These are phyloP conservation scores for Fabriciana adippe DNA, from an alignment of 2,888 invertebrate genomes.

Conservation along the genomic window DNA sequence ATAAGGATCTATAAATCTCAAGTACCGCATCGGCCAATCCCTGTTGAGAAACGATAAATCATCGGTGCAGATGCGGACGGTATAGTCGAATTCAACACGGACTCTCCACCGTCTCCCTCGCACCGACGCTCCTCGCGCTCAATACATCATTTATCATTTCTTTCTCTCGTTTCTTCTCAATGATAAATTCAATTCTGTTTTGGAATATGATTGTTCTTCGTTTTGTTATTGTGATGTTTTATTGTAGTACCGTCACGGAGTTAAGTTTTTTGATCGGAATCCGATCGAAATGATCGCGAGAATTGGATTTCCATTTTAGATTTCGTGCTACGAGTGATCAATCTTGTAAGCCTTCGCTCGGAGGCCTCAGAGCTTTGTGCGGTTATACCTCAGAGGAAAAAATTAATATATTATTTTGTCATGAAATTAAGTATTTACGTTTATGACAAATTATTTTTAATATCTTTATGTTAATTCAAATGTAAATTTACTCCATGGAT, in stretches of 20 bases:
- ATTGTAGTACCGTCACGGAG: slow-evolving; percentile 79
- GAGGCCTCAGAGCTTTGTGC: slow-evolving; percentile 25
- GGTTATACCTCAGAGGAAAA: slow-evolving; percentile 22
- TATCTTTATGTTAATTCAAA: background rate
- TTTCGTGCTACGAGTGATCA: slow-evolving; percentile 69
- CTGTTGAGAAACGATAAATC: slow-evolving; percentile 82
- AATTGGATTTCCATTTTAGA: slow-evolving; percentile 80
- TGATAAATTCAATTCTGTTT: slow-evolving; percentile 82
- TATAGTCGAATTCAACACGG: slow-evolving; percentile 65
- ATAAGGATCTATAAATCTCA: slow-evolving; percentile 79
- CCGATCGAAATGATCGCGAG: slow-evolving; percentile 78
- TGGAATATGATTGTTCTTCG: slow-evolving; percentile 80
- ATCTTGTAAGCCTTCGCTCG: slow-evolving; percentile 55
- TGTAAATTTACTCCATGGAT: too few species aligned
- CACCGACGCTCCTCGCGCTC: slow-evolving; percentile 57
- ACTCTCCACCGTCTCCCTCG: slow-evolving; percentile 60
- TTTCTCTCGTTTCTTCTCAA: slow-evolving; percentile 77
- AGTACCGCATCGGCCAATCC: slow-evolving; percentile 81
- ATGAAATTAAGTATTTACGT: background rate
- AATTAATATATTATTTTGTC: slow-evolving; percentile 8
- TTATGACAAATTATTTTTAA: background rate
- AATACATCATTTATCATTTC: slow-evolving; percentile 78
- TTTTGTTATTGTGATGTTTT: slow-evolving; percentile 79
- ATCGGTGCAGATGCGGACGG: slow-evolving; percentile 75
- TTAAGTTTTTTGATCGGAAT: slow-evolving; percentile 77